These are phyloP conservation scores for Eurypyga helias DNA, from an alignment of 2,113 vertebrate species.

Conservation along the genomic window DNA sequence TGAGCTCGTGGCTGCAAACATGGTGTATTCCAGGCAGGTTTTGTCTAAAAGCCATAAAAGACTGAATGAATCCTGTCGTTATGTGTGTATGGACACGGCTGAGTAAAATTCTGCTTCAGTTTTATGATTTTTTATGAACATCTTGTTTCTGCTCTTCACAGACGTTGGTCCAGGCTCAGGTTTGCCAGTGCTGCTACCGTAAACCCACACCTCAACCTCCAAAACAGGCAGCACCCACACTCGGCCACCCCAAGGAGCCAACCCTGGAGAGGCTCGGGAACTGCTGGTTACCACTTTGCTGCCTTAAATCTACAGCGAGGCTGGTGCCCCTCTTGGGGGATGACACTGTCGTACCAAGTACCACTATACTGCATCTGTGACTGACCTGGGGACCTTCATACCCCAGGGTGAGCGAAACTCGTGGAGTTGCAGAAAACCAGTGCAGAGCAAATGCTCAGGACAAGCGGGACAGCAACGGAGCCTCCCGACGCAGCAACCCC, in stretches of 20 bases:
- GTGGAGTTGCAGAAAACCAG: background rate
- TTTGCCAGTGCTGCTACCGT: background rate
- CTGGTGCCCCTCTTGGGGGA: accelerated
- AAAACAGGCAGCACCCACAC: background rate
- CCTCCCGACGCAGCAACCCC: background rate
- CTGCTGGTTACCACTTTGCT: background rate
- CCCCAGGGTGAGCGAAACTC: background rate
- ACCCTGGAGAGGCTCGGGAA: background rate
- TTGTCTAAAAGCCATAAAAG: background rate
- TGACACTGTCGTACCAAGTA: accelerated
- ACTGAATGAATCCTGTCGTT: background rate
- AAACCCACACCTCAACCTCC: accelerated
- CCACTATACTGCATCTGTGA: accelerated
- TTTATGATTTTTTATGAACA: background rate
- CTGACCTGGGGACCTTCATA: background rate
- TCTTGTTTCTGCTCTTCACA: background rate
- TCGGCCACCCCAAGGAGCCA: background rate
- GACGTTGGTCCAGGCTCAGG: background rate
- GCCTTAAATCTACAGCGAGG: background rate
- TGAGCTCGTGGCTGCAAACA: background rate
- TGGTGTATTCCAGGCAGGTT: background rate
- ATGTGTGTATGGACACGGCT: accelerated
- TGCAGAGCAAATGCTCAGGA: accelerated
- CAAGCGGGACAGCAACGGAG: background rate
- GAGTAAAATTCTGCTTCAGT: background rate